Evolutionary conservation across 2,113 vertebrate genomes (phyloP), one percentile per base, ranked within the genome.

Genomic region (Halichoeres trimaculatus): DNA sequence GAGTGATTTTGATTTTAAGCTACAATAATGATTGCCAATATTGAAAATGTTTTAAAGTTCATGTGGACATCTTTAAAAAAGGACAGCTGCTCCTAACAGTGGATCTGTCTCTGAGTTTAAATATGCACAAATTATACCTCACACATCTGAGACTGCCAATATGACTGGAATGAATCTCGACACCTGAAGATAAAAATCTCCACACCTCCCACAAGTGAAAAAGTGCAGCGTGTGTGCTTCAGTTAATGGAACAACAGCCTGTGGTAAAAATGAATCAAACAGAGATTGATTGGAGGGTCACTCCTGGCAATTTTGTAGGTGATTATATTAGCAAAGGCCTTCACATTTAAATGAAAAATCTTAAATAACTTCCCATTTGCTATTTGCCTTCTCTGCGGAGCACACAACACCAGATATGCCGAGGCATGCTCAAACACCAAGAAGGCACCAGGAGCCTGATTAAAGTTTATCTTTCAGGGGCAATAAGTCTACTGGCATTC

Each of bases 391-490:
- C 67, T 58, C 78, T 51, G 78, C 52, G 68, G 70, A 43, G 87
- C 84, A 87, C 84, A 83, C 85, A 89, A 84, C 87, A 82, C 74
- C 23, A 84, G 84, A 86, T 93, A 92, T 94, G 92, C 93, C 57
- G 56, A 81, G 87, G 76, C 91, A 91, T 94, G 92, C 89, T 93
- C 92, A 91, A 93, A 93, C 83, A 94, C 74, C 85, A 50, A 55
- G 58, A 84, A 86, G 82, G 84, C 88, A 93, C 16, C 92, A 89
- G 85, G 80, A 86, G 86, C 85, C 87, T 94, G 94, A 95, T 94
- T 94, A 93, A 94, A 94, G 93, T 95, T 94, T 94, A 92, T 93
- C 92, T 95, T 94, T 80, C 83, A 64, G 91, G 45, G 93, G 92
- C 90, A 90, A 92, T 94, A 94, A 93, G 93, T 94, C 92, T 89